phyloP scores from a whole-genome alignment of 2,113 vertebrate species.

The Lepidothrix coronata region DNA sequence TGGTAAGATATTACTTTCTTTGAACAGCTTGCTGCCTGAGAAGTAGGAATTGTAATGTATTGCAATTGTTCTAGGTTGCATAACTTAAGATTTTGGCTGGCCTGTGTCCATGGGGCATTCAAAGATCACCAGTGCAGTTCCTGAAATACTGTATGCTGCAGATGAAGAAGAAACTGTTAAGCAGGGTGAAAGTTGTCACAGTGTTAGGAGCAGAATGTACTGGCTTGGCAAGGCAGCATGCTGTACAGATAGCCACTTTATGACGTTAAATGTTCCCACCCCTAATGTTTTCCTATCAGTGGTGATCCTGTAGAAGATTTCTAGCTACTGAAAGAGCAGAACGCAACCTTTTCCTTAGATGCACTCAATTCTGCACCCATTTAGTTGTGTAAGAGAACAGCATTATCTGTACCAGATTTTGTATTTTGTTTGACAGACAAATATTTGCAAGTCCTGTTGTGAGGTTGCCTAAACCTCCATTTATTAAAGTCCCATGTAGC shows the following conservation, averaged over 20 bases:
- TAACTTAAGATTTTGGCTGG: constrained; percentile 9
- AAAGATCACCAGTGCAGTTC: background rate
- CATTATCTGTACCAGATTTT: constrained; percentile 43
- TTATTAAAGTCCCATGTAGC: background rate
- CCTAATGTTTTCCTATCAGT: constrained; percentile 29
- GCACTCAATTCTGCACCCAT: background rate
- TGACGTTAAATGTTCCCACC: constrained; percentile 37
- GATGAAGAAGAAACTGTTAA: background rate
- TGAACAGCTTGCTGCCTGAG: background rate
- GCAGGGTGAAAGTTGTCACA: background rate
- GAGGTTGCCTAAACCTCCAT: constrained; percentile 9
- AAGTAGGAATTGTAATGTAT: background rate
- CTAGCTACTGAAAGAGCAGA: constrained; percentile 2
- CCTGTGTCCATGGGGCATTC: background rate
- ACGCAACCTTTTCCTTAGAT: constrained; percentile 43
- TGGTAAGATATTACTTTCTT: constrained; percentile 18
- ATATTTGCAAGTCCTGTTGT: constrained; percentile 40
- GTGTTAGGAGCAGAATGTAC: constrained; percentile 30
- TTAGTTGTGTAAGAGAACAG: constrained; percentile 55
- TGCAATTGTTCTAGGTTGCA: background rate
- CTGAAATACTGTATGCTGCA: background rate
- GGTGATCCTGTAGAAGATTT: constrained; percentile 23
- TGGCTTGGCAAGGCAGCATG: background rate
- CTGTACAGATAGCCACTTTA: background rate
- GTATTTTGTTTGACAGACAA: constrained; percentile 50